A percentile compares a stretch with the other conserved stretches of the same genome.
Conservation (phyloP, 2,888 invertebrate species). For the Drosophila multiciliata region DNA sequence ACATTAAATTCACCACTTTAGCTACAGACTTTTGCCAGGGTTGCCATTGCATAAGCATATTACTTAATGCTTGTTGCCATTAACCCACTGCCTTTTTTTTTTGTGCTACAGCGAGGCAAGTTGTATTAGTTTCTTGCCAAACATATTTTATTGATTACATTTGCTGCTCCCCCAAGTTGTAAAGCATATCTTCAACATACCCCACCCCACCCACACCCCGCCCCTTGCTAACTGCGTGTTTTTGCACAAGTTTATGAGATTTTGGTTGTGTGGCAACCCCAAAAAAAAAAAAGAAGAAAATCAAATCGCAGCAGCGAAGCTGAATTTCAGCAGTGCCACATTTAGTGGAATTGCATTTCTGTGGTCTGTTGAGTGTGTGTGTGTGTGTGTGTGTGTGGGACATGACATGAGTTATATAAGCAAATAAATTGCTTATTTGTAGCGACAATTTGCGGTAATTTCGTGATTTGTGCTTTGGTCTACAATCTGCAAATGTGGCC, state of each 20-base stretch:
- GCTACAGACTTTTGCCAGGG: constrained; percentile 4
- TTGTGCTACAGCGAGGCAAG: constrained; percentile 24
- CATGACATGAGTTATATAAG: constrained; percentile 58
- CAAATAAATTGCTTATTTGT: constrained; percentile 82
- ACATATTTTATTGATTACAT: constrained; percentile 79
- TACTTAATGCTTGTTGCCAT: constrained; percentile 30
- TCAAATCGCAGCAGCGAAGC: constrained; percentile 28
- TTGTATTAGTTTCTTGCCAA: constrained; percentile 56
- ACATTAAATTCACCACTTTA: constrained; percentile 8
- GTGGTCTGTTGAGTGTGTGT: constrained; percentile 25
- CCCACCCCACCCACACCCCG: neutral
- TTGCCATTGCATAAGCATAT: constrained; percentile 44
- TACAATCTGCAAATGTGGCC: constrained; percentile 30
- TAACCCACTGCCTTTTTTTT: constrained; percentile 30
- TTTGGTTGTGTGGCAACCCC: constrained; percentile 55
- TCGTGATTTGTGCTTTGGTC: constrained; percentile 66
- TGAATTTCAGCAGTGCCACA: constrained; percentile 33
- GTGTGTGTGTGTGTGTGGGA: constrained; percentile 19
- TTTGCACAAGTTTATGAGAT: constrained; percentile 77
- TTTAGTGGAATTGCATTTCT: constrained; percentile 59
- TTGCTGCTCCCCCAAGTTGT: constrained; percentile 28
- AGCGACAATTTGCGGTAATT: constrained; percentile 80
- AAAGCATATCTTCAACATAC: constrained; percentile 7
- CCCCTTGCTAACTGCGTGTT: constrained; percentile 52
- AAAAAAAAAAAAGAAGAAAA: constrained; percentile 27